Conservation (phyloP, 2,888 invertebrate genomes). For the Bunonema sp. region DNA sequence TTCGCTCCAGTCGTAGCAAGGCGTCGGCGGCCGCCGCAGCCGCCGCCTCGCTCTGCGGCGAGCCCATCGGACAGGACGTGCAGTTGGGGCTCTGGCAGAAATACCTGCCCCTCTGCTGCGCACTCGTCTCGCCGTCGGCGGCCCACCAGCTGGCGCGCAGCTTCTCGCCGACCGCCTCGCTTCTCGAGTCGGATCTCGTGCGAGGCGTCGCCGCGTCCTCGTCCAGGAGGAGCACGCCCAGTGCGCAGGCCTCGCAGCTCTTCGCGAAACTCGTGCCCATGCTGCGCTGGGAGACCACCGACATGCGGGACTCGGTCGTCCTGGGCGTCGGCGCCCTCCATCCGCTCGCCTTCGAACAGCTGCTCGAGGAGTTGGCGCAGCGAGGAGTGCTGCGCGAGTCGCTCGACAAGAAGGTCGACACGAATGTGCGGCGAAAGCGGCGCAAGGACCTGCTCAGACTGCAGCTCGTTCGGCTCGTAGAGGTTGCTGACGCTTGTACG, state of each 20-base stretch:
- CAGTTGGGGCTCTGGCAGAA: constrained; percentile 95
- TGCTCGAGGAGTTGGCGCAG: constrained; percentile 81
- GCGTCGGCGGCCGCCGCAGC: constrained; percentile 8
- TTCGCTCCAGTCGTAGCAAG: constrained; percentile 56
- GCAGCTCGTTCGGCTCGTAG: constrained; percentile 75
- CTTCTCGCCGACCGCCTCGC: constrained; percentile 61
- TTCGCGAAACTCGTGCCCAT: too few species aligned
- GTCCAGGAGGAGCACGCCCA: too few species aligned
- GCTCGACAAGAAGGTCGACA: constrained; percentile 53
- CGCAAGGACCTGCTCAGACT: constrained; percentile 78
- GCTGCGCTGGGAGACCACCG: constrained; percentile 75
- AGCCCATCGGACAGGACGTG: constrained; percentile 55
- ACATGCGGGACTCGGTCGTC: constrained; percentile 82
- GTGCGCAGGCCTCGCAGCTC: too few species aligned
- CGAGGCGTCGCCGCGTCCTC: too few species aligned
- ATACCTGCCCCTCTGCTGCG: constrained; percentile 85
- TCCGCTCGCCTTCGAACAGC: constrained; percentile 80
- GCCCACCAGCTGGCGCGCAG: constrained; percentile 60
- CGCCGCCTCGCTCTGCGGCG: constrained; percentile 22
- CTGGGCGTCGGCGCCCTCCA: constrained; percentile 84
- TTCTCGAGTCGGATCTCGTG: too few species aligned
- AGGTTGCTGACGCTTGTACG: constrained; percentile 55
- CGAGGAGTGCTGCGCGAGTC: constrained; percentile 63
- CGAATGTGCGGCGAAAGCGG: constrained; percentile 76
- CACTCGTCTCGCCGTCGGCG: constrained; percentile 67